Evolutionary conservation across 2,888 invertebrate genomes (phyloP).

Genomic region (Eupithecia insigniata): DNA sequence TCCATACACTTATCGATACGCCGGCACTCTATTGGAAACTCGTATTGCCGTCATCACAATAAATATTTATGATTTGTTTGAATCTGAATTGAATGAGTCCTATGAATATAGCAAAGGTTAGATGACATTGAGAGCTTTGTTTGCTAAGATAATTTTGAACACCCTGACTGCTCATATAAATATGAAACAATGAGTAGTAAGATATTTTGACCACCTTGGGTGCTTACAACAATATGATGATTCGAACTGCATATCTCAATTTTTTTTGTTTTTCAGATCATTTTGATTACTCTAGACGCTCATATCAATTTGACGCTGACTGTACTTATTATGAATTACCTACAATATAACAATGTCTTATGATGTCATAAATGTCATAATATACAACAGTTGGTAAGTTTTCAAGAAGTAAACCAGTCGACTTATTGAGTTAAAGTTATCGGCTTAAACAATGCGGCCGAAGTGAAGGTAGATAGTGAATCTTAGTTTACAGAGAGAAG

Average conservation of each 20-base stretch:
- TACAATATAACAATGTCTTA: background rate
- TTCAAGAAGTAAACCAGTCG: background rate
- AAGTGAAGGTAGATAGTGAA: background rate
- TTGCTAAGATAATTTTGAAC: too few species aligned
- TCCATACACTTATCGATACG: slow-evolving; percentile 68
- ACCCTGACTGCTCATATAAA: too few species aligned
- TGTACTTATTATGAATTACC: background rate
- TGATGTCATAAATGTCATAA: too few species aligned
- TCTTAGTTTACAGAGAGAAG: background rate
- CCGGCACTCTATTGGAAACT: slow-evolving; percentile 59
- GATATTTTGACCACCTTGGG: too few species aligned
- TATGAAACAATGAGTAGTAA: too few species aligned
- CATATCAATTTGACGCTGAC: too few species aligned
- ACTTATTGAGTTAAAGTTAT: background rate
- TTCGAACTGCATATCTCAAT: too few species aligned
- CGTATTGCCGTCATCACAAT: slow-evolving; percentile 52
- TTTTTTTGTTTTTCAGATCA: too few species aligned
- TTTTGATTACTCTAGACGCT: too few species aligned
- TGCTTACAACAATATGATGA: too few species aligned
- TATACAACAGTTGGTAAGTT: background rate
- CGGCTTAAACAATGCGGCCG: background rate
- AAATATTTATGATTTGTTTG: slow-evolving; percentile 56
- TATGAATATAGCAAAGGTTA: background rate
- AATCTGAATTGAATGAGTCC: slow-evolving; percentile 26
- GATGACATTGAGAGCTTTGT: background rate